Evolutionary conservation across 2,797 vertebrate genomes (phyloP).

Genomic region (Spinibarbus caldwelli): DNA sequence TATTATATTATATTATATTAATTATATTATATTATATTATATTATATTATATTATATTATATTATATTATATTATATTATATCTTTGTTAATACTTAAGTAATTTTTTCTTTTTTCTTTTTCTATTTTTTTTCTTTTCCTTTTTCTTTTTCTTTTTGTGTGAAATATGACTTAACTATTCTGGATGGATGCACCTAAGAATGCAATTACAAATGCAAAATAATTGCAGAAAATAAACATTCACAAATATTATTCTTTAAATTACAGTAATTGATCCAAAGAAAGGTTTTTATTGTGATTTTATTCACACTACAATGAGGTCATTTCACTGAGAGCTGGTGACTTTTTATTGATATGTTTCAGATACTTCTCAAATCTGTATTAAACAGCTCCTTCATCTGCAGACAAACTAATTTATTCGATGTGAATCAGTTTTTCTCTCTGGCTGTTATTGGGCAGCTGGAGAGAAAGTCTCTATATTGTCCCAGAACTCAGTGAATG

Average conservation of each 20-base stretch:
- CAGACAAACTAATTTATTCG: constrained; percentile 12
- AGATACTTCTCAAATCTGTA: constrained; percentile 5
- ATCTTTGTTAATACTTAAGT: too few species aligned
- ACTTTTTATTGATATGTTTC: constrained; percentile 3
- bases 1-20: background rate
- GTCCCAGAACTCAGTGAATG: constrained; percentile 58
- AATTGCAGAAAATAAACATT: background rate
- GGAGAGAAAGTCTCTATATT: constrained; percentile 40
- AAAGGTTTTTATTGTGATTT: background rate
- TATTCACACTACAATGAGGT: background rate
- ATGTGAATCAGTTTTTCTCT: constrained; percentile 15
- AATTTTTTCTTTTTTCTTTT: too few species aligned
- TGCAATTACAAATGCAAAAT: background rate
- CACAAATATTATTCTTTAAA: constrained; percentile 13
- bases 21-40: background rate
- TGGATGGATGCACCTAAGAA: too few species aligned
- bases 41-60: background rate
- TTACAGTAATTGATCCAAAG: background rate
- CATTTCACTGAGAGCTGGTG: background rate
- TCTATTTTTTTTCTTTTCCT: too few species aligned
- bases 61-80: background rate
- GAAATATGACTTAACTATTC: too few species aligned
- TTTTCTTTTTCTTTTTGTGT: too few species aligned
- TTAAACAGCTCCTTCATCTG: constrained; percentile 5
- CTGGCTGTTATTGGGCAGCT: background rate